These are phyloP conservation scores for Poeciliopsis gracilis DNA, from an alignment of 2,797 vertebrate genomes.

Conservation along the genomic window DNA sequence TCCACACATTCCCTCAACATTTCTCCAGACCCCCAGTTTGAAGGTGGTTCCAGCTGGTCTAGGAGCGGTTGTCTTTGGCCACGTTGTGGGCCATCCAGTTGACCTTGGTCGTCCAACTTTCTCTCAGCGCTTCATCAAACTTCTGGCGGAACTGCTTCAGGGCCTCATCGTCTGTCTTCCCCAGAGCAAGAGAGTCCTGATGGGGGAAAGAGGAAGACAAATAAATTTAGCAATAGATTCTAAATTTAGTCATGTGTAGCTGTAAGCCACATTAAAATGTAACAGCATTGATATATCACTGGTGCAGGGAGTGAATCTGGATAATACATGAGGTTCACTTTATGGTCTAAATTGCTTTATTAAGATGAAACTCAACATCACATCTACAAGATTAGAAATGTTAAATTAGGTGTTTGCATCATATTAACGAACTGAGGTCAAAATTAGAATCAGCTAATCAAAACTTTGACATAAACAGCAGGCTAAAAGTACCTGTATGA, in stretches of 20 bases:
- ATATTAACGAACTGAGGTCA: not conserved
- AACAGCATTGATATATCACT: not conserved
- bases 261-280: not conserved
- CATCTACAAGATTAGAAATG: not conserved
- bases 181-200: slow-evolving; percentile 96
- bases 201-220: not conserved
- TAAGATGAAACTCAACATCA: not conserved
- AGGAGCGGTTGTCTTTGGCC: slow-evolving; percentile 94
- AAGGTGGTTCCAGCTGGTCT: slow-evolving; percentile 57
- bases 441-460: not conserved
- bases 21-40: slow-evolving; percentile 19
- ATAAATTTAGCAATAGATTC: not conserved
- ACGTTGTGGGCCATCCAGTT: slow-evolving; percentile 99
- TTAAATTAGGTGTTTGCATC: not conserved
- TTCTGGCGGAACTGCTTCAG: slow-evolving; percentile 98
- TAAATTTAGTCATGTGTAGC: no score
- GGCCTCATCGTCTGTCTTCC: slow-evolving; percentile 96
- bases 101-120: slow-evolving; percentile 99
- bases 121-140: slow-evolving; percentile 96
- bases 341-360: not conserved
- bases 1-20: slow-evolving; percentile 15
- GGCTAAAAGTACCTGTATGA: not conserved
- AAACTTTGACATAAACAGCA: not conserved
- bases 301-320: not conserved
- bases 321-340: not conserved